Base-by-base conservation (phyloP, 2,113 vertebrate species). In the Malaclemys terrapin region DNA sequence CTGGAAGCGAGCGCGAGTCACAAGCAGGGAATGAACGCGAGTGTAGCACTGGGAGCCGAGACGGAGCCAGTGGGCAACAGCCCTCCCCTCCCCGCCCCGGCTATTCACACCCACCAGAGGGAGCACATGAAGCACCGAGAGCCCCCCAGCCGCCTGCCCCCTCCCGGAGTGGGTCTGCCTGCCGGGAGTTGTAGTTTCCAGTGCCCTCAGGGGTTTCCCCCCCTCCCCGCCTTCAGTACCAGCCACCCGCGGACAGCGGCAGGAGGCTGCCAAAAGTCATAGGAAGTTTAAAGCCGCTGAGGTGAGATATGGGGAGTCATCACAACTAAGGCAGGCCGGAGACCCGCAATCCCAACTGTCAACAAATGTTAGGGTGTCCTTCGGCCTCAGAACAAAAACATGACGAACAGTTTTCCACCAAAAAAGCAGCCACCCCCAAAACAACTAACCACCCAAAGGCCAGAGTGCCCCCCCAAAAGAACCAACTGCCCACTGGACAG, bases 21-120 rank as follows among this genome's bases (percentile, higher is more conserved):
- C 31, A 5, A 53, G 47, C 81, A 29, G 49, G 54, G 65, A 35
- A 14, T 25, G 50, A 20, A 65, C 91, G 45, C 87, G 80, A 50
- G 62, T 78, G 82, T 80, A 57, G 25, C 47, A n/a, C 8, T 5
- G 72, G 38, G 17, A 24, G 38, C 1, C 86, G n/a, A 62, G 81
- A 3, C 53, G 38, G 19, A 9, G 3, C 2, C 2, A 19, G 49
- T 11, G 8, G 35, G 4, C 10, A 25, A 22, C 87, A 19, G 25
- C 14, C 7, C 20, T 17, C 49, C 42, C 42, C 22, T 45, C 54
- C 54, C 80, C 54, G 54, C 57, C 86, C 47, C 57, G 19, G 27
- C 57, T 13, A 5, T 27, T 82, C 13, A 35, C 38, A 19, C 35
- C 88, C 97, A 62, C 96, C 95, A 98, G 96, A 88, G 95, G 95